phyloP scores from a whole-genome alignment of 2,888 invertebrate genomes.

The Mesorhabditis sp. region DNA sequence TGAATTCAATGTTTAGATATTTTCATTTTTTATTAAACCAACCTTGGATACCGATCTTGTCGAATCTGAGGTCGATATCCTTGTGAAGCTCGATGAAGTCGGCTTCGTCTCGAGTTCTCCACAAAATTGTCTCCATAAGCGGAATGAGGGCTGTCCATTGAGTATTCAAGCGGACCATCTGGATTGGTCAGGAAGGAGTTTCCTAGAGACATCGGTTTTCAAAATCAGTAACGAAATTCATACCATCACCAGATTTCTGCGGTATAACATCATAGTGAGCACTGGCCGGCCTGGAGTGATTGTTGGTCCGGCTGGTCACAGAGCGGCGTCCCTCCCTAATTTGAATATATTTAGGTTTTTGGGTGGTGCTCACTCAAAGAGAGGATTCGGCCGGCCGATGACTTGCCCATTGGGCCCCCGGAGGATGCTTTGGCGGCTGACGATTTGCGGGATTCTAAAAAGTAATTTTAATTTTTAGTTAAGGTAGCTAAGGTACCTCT shows the following conservation, averaged over 20 bases:
- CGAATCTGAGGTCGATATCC: neutral
- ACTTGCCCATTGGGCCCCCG: neutral
- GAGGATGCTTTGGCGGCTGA: constrained; percentile 5
- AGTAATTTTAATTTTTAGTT: neutral
- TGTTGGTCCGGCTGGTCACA: neutral
- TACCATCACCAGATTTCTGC: neutral
- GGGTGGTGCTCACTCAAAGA: too few species aligned
- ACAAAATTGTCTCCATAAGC: constrained; percentile 4
- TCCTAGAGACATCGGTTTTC: neutral
- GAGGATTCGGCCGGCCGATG: constrained; percentile 1
- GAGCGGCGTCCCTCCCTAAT: constrained; percentile 3
- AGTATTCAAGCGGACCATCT: neutral
- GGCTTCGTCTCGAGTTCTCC: constrained; percentile 2
- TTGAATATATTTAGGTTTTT: too few species aligned
- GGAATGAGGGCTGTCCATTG: neutral
- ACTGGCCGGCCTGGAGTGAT: neutral
- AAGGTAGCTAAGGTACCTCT: neutral
- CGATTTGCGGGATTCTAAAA: constrained; percentile 6
- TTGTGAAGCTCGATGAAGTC: neutral
- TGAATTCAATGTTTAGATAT: constrained; percentile 11
- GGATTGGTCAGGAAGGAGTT: neutral
- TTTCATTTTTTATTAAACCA: constrained; percentile 6
- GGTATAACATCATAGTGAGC: neutral
- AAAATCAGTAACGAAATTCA: neutral
- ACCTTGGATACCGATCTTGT: constrained; percentile 8